Evolutionary conservation across 2,113 vertebrate genomes (phyloP).

Genomic region (Bubo blakistoni): DNA sequence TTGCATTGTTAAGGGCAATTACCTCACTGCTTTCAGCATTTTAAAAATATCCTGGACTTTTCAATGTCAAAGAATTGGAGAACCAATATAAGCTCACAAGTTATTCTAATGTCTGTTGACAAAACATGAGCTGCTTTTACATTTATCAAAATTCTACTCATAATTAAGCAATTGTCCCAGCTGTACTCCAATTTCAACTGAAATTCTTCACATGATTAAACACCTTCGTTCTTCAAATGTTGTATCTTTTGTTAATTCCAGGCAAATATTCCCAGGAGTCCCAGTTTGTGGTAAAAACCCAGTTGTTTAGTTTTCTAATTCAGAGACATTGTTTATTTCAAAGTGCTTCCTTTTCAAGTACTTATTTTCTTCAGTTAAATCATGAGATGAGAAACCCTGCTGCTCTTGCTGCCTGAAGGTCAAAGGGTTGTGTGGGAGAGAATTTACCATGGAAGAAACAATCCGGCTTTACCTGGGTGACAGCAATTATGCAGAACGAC

Average conservation of each 20-base stretch:
- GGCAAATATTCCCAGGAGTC: neutral
- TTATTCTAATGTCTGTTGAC: neutral
- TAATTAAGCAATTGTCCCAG: neutral
- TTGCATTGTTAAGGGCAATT: neutral
- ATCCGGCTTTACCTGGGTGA: constrained; percentile 78
- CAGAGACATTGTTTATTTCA: constrained; percentile 21
- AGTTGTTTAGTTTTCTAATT: constrained; percentile 23
- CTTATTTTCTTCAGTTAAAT: constrained; percentile 30
- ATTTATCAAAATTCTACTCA: neutral
- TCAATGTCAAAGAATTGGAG: neutral
- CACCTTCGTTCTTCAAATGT: neutral
- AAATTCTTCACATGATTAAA: neutral
- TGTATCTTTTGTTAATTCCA: neutral
- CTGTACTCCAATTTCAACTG: neutral
- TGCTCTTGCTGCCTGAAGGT: constrained; percentile 62
- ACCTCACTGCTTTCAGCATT: neutral
- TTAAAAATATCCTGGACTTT: neutral
- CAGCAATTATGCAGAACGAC: constrained; percentile 77
- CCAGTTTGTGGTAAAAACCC: neutral
- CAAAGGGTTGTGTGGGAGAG: constrained; percentile 66
- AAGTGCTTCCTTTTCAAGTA: constrained; percentile 40
- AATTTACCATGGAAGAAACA: constrained; percentile 64
- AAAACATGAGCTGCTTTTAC: neutral
- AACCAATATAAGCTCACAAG: neutral
- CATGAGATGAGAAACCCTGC: constrained; percentile 37